Evolutionary conservation across 1,140 invertebrate species (phyloP), one percentile per base, ranked within the genome.

Genomic region (Drosophila dunni): DNA sequence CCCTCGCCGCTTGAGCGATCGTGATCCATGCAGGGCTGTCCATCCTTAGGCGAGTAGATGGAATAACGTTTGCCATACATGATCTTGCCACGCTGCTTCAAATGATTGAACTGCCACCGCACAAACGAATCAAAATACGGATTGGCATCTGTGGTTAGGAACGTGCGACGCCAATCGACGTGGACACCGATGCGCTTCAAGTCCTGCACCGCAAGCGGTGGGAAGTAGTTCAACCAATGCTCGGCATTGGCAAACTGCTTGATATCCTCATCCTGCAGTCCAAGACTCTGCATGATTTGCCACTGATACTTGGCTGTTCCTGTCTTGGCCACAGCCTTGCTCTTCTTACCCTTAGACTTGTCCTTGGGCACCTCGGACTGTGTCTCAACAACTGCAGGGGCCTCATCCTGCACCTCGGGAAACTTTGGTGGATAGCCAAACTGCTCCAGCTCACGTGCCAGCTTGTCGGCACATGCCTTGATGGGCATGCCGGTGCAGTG

Each of bases 21-120:
- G 92, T 99, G 99, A 93, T 99, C 99, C 99, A 99, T 99, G 92
- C 99, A 99, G 2, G 99, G 99, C 92, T 99, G 99, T 36, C 96
- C 96, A 93, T 99, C 99, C 84, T 97, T 95, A 1, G 98, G 98
- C 0, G 98, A 99, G 93, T 96, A 99, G 75, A 99, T 98, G 9
- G 98, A 98, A 89, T 99, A 98, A 58, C 99, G 94, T 93, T 99
- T 99, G 29, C 99, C 99, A 94, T 98, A 99, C 92, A 97, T 95
- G 36, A 99, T 95, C 93, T 98, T 99, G 66, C 97, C 97, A 65
- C 95, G 94, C 64, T 96, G 95, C 91, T 97, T 97, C n/a, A 99
- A 93, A 75, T 96, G 95, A 63, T 96, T 92, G 92, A 98, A 99
- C 93, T 99, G 98, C 99, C 99, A 99, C 45, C 96, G 94, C 8